A percentile compares a stretch with the other conserved stretches of the same genome.
These are phyloP conservation scores for Reinhardtius hippoglossoides DNA, from an alignment of 2,113 vertebrate genomes.

Conservation along the genomic window DNA sequence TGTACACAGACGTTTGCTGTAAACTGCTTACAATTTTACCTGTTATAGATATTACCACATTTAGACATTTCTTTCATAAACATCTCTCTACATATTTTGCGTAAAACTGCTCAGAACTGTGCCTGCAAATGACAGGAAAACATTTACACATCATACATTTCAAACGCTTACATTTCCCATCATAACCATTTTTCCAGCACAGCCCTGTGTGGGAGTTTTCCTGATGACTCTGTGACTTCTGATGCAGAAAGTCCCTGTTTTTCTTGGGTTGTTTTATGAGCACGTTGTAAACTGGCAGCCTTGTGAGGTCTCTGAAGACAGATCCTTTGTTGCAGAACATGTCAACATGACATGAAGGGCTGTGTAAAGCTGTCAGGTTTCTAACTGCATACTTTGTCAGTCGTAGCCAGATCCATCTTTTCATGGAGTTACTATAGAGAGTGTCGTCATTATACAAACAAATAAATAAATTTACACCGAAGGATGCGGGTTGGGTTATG, in stretches of 20 bases:
- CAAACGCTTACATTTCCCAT: not conserved
- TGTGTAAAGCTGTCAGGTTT: conserved; percentile 22
- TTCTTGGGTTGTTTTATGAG: conserved; percentile 43
- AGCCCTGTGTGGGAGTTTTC: conserved; percentile 23
- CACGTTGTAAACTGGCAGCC: conserved; percentile 16
- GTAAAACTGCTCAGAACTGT: not conserved
- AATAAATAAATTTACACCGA: conserved; percentile 40
- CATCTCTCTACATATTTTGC: not conserved
- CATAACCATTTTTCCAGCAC: conserved; percentile 19
- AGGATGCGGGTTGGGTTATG: conserved; percentile 6
- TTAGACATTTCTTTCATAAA: not conserved
- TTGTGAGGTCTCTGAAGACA: conserved; percentile 40
- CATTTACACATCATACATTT: not conserved
- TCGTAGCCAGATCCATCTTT: conserved; percentile 17
- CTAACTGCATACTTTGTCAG: conserved; percentile 32
- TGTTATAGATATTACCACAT: too few relatives aligned
- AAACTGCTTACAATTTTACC: too few relatives aligned
- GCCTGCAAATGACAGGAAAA: not conserved
- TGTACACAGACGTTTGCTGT: too few relatives aligned
- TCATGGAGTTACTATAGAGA: conserved; percentile 22
- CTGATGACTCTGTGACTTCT: not conserved
- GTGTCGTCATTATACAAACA: conserved; percentile 33
- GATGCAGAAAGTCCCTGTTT: conserved; percentile 26
- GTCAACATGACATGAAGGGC: conserved; percentile 25
- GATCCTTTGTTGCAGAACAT: conserved; percentile 28